These are phyloP conservation scores for Catalaphyllia jardinei DNA, from an alignment of 64 coral and sea anemone species.

Conservation along the genomic window DNA sequence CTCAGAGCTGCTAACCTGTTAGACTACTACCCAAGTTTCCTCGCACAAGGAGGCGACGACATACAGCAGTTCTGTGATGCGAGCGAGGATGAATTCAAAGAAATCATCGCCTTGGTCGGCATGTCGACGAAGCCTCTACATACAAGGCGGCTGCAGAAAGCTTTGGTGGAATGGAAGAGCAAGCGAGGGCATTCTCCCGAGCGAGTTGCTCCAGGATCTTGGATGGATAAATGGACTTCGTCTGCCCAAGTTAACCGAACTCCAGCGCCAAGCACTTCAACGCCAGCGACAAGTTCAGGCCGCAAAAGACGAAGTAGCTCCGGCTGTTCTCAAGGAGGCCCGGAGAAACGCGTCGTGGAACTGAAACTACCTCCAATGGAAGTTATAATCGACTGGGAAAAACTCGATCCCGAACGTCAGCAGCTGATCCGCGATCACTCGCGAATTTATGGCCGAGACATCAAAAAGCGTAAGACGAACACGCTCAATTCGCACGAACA, in stretches of 20 bases:
- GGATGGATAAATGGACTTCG: conserved; percentile 92
- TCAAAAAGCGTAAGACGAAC: conserved; percentile 90
- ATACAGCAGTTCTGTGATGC: conserved; percentile 96
- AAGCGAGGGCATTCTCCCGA: conserved; percentile 50
- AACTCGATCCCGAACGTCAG: conserved; percentile 92
- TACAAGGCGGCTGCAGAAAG: conserved; percentile 96
- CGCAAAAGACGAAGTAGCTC: conserved; percentile 62
- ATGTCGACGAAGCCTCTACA: conserved; percentile 98
- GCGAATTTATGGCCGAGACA: conserved; percentile 93
- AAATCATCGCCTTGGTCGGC: conserved; percentile 94
- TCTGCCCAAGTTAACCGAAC: conserved; percentile 60
- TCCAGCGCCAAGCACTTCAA: conserved; percentile 38
- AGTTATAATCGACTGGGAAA: conserved; percentile 99
- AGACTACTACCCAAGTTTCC: conserved; percentile 94
- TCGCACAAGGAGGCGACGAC: conserved; percentile 99
- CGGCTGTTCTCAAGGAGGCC: conserved; percentile 33
- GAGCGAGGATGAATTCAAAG: conserved; percentile 97
- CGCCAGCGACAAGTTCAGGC: conserved; percentile 26
- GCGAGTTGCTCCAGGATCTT: conserved; percentile 48
- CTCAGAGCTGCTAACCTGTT: conserved; percentile 93
- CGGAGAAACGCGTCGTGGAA: conserved; percentile 92
- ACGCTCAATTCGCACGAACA: conserved; percentile 96
- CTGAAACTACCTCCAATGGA: conserved; percentile 99
- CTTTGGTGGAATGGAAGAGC: conserved; percentile 92
- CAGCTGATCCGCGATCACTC: conserved; percentile 98